Percentiles rank a stretch among this genome's conserved stretches.
phyloP scores from a whole-genome alignment of 2,888 invertebrate genomes.

The Slavum lentiscoides region DNA sequence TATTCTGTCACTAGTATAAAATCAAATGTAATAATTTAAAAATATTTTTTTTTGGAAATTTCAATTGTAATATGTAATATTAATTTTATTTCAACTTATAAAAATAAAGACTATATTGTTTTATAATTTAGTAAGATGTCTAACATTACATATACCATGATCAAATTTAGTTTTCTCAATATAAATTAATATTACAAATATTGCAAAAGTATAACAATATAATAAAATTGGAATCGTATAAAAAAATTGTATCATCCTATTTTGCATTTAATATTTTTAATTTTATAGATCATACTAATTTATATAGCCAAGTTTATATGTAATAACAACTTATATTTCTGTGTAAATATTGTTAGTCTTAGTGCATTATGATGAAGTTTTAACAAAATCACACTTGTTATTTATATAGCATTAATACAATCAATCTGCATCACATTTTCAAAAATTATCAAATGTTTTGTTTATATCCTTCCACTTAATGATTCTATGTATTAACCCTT shows the following conservation, averaged over 20 bases:
- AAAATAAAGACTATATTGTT: not conserved
- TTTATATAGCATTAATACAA: slow-evolving; percentile 7
- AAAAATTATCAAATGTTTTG: not conserved
- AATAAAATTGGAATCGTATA: slow-evolving; percentile 10
- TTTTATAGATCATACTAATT: slow-evolving; percentile 26
- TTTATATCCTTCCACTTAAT: not conserved
- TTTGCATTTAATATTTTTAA: slow-evolving; percentile 45
- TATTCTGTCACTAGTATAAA: not conserved
- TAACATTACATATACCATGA: not conserved
- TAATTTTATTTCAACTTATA: not conserved
- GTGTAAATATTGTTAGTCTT: slow-evolving; percentile 1
- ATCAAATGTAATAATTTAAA: slow-evolving; percentile 15
- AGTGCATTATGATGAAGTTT: not conserved
- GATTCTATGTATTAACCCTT: not conserved
- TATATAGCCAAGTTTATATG: not conserved
- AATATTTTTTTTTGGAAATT: not conserved
- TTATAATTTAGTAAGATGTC: not conserved
- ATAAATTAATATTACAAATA: not conserved
- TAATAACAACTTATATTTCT: slow-evolving; percentile 11
- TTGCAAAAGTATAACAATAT: not conserved
- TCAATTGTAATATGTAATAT: not conserved
- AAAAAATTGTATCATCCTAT: slow-evolving; percentile 14
- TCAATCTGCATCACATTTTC: not conserved
- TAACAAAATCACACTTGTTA: slow-evolving; percentile 27
- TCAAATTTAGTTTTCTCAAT: not conserved